Conservation (phyloP, 2,888 invertebrate genomes). For the Megastigmus dorsalis region DNA sequence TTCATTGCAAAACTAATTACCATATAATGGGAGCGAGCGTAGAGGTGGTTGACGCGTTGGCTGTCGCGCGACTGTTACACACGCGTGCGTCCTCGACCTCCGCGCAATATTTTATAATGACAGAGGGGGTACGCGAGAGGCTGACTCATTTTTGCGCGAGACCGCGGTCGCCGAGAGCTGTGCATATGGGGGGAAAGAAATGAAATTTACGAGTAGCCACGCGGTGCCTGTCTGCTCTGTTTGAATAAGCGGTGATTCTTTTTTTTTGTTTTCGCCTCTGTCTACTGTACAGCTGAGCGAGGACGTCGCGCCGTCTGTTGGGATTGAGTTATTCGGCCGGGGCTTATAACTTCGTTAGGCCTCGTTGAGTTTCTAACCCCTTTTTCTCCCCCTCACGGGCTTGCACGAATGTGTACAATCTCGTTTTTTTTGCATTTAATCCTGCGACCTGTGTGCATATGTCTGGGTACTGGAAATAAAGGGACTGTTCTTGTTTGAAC, state of each 20-base stretch:
- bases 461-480: too few relatives aligned
- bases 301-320: background rate
- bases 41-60: background rate
- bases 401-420: constrained; percentile 5
- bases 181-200: constrained; percentile 27
- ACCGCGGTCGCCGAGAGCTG: background rate
- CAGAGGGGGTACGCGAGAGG: background rate
- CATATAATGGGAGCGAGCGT: constrained; percentile 50
- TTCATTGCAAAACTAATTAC: constrained; percentile 63
- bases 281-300: too few relatives aligned
- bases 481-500: too few relatives aligned
- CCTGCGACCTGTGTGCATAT: too few relatives aligned
- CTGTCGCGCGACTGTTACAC: background rate
- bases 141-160: constrained; percentile 36
- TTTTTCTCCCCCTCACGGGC: background rate
- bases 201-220: constrained; percentile 38
- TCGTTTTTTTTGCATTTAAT: constrained; percentile 20
- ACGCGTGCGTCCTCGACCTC: constrained; percentile 26
- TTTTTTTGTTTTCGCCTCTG: background rate
- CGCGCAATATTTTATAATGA: constrained; percentile 26
- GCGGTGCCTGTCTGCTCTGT: constrained; percentile 2
- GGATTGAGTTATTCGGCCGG: constrained; percentile 44
- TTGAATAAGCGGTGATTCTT: constrained; percentile 48
- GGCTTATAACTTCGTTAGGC: constrained; percentile 28
- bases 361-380: background rate